Conservation (phyloP, 2,113 vertebrate genomes). For the Panthera uncia region DNA sequence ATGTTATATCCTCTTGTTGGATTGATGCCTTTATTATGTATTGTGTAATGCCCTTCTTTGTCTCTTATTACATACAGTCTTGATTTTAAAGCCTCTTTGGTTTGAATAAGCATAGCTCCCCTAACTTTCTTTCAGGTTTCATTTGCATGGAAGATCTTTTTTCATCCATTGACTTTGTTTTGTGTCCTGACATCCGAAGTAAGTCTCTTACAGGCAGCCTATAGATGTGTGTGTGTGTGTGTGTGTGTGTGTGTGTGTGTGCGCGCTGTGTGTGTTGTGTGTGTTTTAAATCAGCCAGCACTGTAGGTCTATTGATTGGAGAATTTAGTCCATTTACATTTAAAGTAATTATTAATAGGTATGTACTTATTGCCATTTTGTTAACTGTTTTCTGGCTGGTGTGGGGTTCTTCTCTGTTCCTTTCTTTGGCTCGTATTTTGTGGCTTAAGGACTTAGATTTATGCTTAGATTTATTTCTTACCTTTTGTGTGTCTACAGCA, state of each 20-base stretch:
- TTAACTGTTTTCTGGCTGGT: neutral
- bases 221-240: neutral
- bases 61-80: neutral
- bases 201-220: neutral
- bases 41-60: neutral
- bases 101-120: neutral
- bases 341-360: neutral
- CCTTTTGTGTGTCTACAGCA: neutral
- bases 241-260: too few species aligned
- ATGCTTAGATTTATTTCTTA: neutral
- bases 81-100: neutral
- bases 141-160: neutral
- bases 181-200: neutral
- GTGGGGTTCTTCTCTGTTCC: neutral
- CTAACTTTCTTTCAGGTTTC: neutral
- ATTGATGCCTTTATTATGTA: neutral
- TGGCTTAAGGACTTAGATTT: neutral
- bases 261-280: too few species aligned
- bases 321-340: neutral
- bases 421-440: neutral
- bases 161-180: neutral
- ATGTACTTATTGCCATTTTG: neutral
- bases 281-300: too few species aligned
- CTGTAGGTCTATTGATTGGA: neutral
- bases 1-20: neutral